phyloP scores from a whole-genome alignment of 1,140 invertebrate species.

The Cydia amplana region DNA sequence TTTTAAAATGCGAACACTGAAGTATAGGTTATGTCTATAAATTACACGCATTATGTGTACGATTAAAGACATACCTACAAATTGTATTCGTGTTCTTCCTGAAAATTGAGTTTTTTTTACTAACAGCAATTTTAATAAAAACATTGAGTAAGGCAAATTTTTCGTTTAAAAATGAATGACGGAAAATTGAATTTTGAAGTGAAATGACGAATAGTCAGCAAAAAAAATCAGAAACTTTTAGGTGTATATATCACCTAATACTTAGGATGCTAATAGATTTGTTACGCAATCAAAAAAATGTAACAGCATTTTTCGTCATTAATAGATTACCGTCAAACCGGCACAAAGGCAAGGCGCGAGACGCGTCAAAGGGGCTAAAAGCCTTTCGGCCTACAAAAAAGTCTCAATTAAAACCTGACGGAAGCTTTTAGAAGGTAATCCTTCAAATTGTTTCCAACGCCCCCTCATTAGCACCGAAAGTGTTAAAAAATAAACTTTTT shows the following conservation, averaged over 20 bases:
- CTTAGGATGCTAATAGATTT: conserved; percentile 25
- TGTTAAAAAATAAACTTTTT: conserved; percentile 80
- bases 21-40: neutral
- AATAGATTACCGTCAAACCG: conserved; percentile 69
- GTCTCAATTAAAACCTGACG: conserved; percentile 79
- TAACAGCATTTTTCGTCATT: conserved; percentile 71
- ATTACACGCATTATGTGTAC: no score
- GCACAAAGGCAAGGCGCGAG: conserved; percentile 65
- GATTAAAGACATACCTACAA: no score
- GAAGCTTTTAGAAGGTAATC: conserved; percentile 79
- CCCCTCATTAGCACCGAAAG: conserved; percentile 78
- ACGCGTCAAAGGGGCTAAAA: conserved; percentile 73
- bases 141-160: no score
- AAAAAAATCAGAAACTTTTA: no score
- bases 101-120: no score
- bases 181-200: no score
- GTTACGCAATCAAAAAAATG: conserved; percentile 43
- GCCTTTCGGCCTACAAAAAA: conserved; percentile 73
- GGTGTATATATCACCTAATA: neutral
- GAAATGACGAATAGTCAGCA: no score
- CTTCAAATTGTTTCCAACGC: conserved; percentile 79
- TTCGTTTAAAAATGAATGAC: no score
- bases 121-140: no score
- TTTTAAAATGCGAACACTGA: conserved; percentile 1
- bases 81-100: no score